Percentiles rank a stretch among this genome's conserved stretches.
Conservation (phyloP, 2,797 vertebrate species). For the Kryptolebias ocellatus region DNA sequence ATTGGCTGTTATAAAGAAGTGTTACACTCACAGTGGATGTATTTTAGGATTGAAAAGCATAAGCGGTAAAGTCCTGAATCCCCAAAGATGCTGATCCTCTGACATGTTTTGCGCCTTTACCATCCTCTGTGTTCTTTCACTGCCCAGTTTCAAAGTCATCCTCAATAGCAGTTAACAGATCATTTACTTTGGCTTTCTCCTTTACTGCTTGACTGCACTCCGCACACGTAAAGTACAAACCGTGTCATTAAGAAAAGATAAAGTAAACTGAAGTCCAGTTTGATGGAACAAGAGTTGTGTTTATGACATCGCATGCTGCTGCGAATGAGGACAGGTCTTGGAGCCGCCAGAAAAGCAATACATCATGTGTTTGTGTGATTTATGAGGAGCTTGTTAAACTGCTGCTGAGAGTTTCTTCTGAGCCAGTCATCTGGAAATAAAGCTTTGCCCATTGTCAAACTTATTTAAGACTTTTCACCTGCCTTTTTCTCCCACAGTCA, state of each 20-base stretch:
- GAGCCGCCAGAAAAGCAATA: conserved; percentile 7
- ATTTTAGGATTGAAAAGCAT: background rate
- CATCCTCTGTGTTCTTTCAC: background rate
- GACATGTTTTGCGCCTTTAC: background rate
- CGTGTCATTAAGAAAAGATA: conserved; percentile 45
- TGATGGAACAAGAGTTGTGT: background rate
- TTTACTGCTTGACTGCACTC: conserved; percentile 29
- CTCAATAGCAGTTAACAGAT: background rate
- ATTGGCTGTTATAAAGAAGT: background rate
- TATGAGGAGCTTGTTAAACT: conserved; percentile 13
- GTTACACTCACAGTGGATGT: background rate
- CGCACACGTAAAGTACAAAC: background rate
- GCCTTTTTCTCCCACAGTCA: conserved; percentile 10
- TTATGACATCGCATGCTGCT: conserved; percentile 16
- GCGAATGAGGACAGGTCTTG: background rate
- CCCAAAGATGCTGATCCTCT: background rate
- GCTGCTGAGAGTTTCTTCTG: conserved; percentile 27
- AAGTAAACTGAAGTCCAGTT: conserved; percentile 43
- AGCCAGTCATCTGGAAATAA: conserved; percentile 18
- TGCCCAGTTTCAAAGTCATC: background rate
- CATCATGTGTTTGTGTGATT: conserved; percentile 6
- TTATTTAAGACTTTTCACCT: conserved; percentile 21
- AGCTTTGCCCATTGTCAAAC: conserved; percentile 14
- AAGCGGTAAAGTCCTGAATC: background rate
- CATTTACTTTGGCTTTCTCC: conserved; percentile 28